A percentile compares a stretch with the other conserved stretches of the same genome.
Conservation (phyloP, 2,797 vertebrate species). For the Smutsia gigantea region DNA sequence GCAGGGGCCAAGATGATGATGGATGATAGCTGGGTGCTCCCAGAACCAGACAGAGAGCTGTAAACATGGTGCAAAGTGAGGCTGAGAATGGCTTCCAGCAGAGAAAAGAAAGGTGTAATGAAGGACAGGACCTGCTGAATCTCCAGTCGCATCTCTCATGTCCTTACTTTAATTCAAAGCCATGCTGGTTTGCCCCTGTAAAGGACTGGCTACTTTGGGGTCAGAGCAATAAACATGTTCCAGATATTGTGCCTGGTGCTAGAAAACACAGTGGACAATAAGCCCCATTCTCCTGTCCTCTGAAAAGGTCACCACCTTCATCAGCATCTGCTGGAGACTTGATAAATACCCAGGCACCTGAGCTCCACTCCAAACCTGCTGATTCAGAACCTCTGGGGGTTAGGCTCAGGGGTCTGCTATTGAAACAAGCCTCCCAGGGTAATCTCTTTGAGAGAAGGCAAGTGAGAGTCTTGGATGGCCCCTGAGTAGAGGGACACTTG, state of each 20-base stretch:
- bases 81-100: neutral
- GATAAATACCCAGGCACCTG: neutral
- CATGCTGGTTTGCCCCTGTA: neutral
- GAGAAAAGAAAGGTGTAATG: neutral
- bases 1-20: conserved; percentile 7
- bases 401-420: neutral
- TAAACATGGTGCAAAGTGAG: conserved; percentile 46
- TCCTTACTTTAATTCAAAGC: neutral
- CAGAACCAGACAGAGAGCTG: conserved; percentile 25
- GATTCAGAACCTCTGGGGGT: neutral
- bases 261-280: neutral
- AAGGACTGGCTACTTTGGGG: neutral
- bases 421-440: neutral
- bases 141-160: neutral
- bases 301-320: neutral
- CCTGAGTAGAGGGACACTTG: neutral
- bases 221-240: neutral
- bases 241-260: neutral
- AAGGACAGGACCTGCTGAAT: neutral
- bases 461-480: neutral
- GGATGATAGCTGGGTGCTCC: conserved; percentile 23
- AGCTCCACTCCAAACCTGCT: neutral
- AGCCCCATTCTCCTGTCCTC: neutral
- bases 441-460: neutral
- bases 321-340: neutral